Percentiles rank a stretch among this genome's conserved stretches.
These are phyloP conservation scores for Celastrina argiolus DNA, from an alignment of 2,888 invertebrate genomes.

Conservation along the genomic window DNA sequence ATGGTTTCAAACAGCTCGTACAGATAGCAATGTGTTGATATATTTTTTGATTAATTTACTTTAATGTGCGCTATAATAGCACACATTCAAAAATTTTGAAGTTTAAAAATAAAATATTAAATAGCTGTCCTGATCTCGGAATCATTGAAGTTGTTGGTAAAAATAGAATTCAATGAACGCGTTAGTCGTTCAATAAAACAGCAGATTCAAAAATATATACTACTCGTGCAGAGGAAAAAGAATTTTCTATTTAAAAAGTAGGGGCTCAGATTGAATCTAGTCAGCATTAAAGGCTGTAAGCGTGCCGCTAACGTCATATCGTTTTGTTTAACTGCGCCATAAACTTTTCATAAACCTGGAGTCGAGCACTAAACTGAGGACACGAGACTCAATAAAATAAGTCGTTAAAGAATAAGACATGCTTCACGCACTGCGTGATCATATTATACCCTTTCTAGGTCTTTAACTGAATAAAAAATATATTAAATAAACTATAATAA, in stretches of 20 bases:
- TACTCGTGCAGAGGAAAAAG: background rate
- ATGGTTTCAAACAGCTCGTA: too few relatives aligned
- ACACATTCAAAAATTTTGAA: too few relatives aligned
- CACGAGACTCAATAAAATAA: conserved; percentile 11
- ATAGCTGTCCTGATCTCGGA: too few relatives aligned
- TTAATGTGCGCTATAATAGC: too few relatives aligned
- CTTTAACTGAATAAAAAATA: background rate
- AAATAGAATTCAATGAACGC: too few relatives aligned
- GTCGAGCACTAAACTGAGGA: conserved; percentile 1
- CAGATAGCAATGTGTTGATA: too few relatives aligned
- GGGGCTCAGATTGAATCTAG: background rate
- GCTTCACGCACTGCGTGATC: background rate
- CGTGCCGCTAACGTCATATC: conserved; percentile 2
- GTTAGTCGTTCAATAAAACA: too few relatives aligned
- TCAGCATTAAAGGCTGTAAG: background rate
- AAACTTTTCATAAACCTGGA: conserved; percentile 8
- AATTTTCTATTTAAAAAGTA: background rate
- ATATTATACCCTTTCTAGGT: background rate
- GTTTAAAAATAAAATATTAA: too few relatives aligned
- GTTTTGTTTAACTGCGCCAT: background rate
- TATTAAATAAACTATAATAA: background rate
- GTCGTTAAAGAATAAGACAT: background rate
- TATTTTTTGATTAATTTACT: too few relatives aligned
- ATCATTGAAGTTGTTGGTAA: too few relatives aligned
- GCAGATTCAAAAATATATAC: too few relatives aligned